Percentiles rank a stretch among this genome's conserved stretches.
phyloP scores from a whole-genome alignment of 2,888 invertebrate species.

The Nomada ruficornis region DNA sequence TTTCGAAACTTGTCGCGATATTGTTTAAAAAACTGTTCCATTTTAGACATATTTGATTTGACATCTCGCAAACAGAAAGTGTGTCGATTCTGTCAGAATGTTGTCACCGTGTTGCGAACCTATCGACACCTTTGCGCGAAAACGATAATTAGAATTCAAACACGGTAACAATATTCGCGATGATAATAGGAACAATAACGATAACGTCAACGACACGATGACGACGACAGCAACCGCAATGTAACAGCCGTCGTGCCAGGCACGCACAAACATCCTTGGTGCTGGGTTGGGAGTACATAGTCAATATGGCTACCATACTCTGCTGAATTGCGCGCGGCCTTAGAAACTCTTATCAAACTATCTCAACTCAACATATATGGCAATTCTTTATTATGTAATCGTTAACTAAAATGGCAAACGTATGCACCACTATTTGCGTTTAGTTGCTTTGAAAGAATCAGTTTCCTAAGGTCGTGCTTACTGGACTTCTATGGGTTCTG shows the following conservation, averaged over 20 bases:
- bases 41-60: conserved; percentile 88
- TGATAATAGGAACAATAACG: conserved; percentile 36
- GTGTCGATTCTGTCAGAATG: conserved; percentile 18
- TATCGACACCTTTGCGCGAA: conserved; percentile 38
- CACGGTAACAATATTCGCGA: conserved; percentile 23
- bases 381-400: neutral
- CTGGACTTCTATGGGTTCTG: too few species aligned
- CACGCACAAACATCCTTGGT: conserved; percentile 74
- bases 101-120: conserved; percentile 23
- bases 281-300: conserved; percentile 55
- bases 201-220: conserved; percentile 38
- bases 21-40: conserved; percentile 90
- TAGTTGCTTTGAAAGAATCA: too few species aligned
- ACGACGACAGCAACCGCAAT: conserved; percentile 58
- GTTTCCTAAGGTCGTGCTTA: too few species aligned
- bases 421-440: too few species aligned
- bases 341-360: conserved; percentile 26
- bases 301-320: conserved; percentile 66
- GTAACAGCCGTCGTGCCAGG: conserved; percentile 68
- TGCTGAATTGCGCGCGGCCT: conserved; percentile 48
- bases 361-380: neutral
- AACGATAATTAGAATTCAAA: conserved; percentile 19
- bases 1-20: conserved; percentile 88
- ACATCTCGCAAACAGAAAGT: conserved; percentile 70
- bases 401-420: neutral